Evolutionary conservation across 2,888 invertebrate genomes (phyloP).

Genomic region (Caenorhabditis angaria): DNA sequence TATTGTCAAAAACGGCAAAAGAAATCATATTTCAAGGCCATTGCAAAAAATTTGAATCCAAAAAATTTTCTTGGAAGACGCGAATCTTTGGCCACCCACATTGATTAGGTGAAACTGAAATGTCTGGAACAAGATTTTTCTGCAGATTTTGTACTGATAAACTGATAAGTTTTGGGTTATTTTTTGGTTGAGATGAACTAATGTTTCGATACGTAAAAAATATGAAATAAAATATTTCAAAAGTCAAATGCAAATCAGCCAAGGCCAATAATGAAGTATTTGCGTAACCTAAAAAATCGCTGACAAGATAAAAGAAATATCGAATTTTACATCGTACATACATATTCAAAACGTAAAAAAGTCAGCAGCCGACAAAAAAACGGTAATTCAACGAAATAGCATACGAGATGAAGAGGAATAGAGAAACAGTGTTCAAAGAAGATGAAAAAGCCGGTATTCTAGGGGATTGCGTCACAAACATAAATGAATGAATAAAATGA

Average conservation of each 20-base stretch:
- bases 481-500: no score
- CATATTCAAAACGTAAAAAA: not conserved
- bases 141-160: no score
- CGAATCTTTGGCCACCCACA: not conserved
- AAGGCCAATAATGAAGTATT: no score
- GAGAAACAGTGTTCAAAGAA: not conserved
- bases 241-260: no score
- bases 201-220: no score
- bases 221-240: no score
- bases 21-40: not conserved
- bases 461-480: not conserved
- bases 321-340: not conserved
- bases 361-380: not conserved
- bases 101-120: not conserved
- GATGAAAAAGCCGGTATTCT: not conserved
- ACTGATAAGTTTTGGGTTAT: no score
- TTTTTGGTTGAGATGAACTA: no score
- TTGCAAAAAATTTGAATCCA: not conserved
- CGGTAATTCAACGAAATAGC: not conserved
- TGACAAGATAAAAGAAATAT: no score
- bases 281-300: no score
- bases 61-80: no score
- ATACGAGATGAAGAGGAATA: not conserved
- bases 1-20: not conserved
- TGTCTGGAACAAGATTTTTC: no score